Conservation (phyloP, 2,113 vertebrate species). For the Osmerus mordax region DNA sequence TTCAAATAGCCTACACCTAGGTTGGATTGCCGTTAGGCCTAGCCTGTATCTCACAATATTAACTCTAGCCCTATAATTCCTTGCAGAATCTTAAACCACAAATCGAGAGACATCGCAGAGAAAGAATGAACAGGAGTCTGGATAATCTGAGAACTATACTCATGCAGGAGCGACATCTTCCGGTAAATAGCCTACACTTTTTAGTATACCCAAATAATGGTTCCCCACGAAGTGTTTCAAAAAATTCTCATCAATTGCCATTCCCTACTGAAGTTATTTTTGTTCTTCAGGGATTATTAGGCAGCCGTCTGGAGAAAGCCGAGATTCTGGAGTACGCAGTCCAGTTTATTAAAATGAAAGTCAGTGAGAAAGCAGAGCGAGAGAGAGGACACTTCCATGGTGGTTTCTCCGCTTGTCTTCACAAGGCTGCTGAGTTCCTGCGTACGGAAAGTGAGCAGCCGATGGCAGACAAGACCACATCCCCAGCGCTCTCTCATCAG, state of each 20-base stretch:
- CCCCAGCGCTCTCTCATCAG: background rate
- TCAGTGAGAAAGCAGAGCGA: background rate
- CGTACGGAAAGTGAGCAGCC: background rate
- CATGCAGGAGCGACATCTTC: conserved; percentile 57
- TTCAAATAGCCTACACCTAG: too few species aligned
- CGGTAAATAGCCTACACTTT: conserved; percentile 54
- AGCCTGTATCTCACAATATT: background rate
- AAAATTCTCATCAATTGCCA: too few species aligned
- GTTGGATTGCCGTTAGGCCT: too few species aligned
- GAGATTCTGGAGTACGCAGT: conserved; percentile 70
- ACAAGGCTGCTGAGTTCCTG: conserved; percentile 18
- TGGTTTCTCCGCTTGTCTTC: conserved; percentile 14
- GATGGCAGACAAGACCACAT: background rate
- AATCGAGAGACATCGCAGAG: conserved; percentile 68
- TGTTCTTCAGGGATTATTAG: conserved; percentile 60
- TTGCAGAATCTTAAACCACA: conserved; percentile 70
- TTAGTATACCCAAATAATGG: background rate
- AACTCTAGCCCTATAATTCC: background rate
- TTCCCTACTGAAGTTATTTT: background rate
- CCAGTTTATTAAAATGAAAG: conserved; percentile 20
- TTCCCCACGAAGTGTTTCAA: background rate
- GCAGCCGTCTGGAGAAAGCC: conserved; percentile 72
- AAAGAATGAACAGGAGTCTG: conserved; percentile 72
- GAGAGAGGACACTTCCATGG: too few species aligned
- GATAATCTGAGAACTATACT: conserved; percentile 66